Conservation (phyloP, 2,888 invertebrate genomes). For the Noctua comes region DNA sequence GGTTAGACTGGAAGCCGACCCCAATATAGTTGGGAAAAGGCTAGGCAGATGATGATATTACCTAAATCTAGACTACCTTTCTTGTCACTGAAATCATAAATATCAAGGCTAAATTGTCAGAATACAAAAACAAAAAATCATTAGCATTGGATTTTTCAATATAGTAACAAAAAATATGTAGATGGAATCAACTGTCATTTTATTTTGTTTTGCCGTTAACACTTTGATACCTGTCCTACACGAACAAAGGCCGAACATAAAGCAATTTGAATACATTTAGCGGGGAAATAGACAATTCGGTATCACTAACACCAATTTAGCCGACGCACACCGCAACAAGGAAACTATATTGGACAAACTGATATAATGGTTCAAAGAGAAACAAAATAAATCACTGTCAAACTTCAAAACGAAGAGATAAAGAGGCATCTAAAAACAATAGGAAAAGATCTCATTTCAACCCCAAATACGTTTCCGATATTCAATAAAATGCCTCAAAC, state of each 20-base stretch:
- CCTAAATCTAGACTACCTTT: not conserved
- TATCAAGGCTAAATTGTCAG: not conserved
- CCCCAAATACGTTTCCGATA: slow-evolving; percentile 85
- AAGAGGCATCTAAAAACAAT: slow-evolving; percentile 82
- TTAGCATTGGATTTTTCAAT: not conserved
- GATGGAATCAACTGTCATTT: slow-evolving; percentile 26
- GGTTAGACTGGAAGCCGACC: too few relatives aligned
- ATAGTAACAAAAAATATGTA: slow-evolving; percentile 7
- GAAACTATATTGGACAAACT: slow-evolving; percentile 49
- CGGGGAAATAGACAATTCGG: slow-evolving; percentile 47
- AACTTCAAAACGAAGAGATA: slow-evolving; percentile 79
- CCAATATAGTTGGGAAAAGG: too few relatives aligned
- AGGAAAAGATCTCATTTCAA: slow-evolving; percentile 82
- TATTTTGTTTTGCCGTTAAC: slow-evolving; percentile 26
- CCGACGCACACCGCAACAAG: slow-evolving; percentile 32
- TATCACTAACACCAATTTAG: slow-evolving; percentile 40
- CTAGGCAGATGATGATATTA: too few relatives aligned
- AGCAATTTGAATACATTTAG: slow-evolving; percentile 60
- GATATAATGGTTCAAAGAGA: slow-evolving; percentile 64
- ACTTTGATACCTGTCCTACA: slow-evolving; percentile 16
- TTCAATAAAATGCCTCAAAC: slow-evolving; percentile 87
- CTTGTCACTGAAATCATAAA: not conserved
- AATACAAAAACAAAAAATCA: not conserved
- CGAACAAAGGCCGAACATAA: slow-evolving; percentile 50
- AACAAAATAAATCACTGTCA: slow-evolving; percentile 78